Percentiles rank a stretch among this genome's conserved stretches.
Conservation (phyloP, 1,140 invertebrate species). For the Vollenhovia emeryi region DNA sequence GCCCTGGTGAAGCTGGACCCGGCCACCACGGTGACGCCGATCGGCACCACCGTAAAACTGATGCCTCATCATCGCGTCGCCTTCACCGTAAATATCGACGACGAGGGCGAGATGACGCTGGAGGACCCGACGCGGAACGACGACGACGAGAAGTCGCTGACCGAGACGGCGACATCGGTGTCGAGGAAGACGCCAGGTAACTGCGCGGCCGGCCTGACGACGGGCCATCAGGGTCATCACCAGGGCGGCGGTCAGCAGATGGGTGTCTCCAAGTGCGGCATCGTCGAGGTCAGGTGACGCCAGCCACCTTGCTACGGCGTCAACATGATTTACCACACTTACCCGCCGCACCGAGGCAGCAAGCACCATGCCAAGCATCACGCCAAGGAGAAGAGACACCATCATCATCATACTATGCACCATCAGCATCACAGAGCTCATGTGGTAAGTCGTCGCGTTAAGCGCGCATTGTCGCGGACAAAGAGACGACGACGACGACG, state of each 20-base stretch:
- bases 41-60: conserved; percentile 78
- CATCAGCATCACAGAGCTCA: conserved; percentile 83
- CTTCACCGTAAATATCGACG: conserved; percentile 77
- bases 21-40: conserved; percentile 83
- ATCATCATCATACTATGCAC: conserved; percentile 82
- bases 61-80: conserved; percentile 76
- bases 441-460: conserved; percentile 78
- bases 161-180: conserved; percentile 36
- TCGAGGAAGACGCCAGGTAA: conserved; percentile 53
- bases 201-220: conserved; percentile 36
- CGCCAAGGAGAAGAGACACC: conserved; percentile 81
- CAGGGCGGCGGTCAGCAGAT: conserved; percentile 66
- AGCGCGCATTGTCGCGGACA: background rate
- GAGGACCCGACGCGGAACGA: conserved; percentile 36
- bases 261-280: conserved; percentile 76
- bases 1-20: conserved; percentile 83
- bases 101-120: conserved; percentile 78
- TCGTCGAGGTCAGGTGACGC: conserved; percentile 84
- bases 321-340: conserved; percentile 83
- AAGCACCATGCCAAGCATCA: conserved; percentile 82
- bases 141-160: conserved; percentile 52
- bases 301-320: conserved; percentile 81
- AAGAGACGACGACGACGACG: background rate
- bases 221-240: conserved; percentile 56
- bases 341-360: conserved; percentile 81